These are phyloP conservation scores for Apis florea DNA, from an alignment of 1,140 invertebrate genomes.

Conservation along the genomic window DNA sequence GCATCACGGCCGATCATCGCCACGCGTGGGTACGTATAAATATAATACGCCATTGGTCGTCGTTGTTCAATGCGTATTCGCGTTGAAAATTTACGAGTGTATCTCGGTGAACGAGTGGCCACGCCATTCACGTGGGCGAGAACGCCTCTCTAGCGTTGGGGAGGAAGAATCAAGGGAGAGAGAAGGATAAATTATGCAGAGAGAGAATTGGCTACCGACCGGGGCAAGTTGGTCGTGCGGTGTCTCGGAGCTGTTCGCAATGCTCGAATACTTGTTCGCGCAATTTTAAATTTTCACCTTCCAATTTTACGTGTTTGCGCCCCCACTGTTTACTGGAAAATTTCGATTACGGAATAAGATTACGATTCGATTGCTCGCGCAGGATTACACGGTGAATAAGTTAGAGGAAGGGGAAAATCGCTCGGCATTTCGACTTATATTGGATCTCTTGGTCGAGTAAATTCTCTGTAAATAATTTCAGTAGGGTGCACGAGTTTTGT, in stretches of 20 bases:
- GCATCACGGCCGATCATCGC: constrained; percentile 15
- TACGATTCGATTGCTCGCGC: too few species aligned
- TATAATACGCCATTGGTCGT: neutral
- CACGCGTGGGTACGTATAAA: neutral
- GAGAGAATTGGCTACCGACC: constrained; percentile 51
- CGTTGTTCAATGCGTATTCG: too few species aligned
- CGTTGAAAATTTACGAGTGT: constrained; percentile 45
- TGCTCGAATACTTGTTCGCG: neutral
- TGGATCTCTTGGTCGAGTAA: too few species aligned
- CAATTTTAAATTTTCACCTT: neutral
- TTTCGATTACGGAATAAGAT: neutral
- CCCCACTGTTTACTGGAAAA: neutral
- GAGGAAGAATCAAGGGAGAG: constrained; percentile 1
- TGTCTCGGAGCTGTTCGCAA: neutral
- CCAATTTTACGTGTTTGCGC: neutral
- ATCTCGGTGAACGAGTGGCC: constrained; percentile 16
- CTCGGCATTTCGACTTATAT: too few species aligned
- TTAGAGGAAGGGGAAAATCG: too few species aligned
- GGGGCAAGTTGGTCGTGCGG: constrained; percentile 28
- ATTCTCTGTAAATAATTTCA: too few species aligned
- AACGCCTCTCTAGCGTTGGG: too few species aligned
- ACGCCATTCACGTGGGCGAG: neutral
- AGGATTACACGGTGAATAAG: too few species aligned
- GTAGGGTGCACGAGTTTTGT: too few species aligned
- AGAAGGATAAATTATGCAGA: constrained; percentile 54